Evolutionary conservation across 2,888 invertebrate genomes (phyloP).

Genomic region (Homarus gammarus): DNA sequence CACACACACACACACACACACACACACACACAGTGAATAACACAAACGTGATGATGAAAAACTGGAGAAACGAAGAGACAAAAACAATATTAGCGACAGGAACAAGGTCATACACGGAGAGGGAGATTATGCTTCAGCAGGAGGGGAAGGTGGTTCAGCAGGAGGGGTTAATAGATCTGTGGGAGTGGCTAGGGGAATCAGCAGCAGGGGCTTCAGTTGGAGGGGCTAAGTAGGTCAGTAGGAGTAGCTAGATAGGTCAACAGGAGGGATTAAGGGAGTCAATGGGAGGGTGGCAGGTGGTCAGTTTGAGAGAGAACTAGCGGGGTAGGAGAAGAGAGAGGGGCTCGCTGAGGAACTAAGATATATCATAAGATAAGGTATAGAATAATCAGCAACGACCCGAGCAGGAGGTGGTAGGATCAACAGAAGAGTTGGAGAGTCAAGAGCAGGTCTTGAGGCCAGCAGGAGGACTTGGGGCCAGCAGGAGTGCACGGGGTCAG

Average conservation of each 20-base stretch:
- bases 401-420: background rate
- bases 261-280: background rate
- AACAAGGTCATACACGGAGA: no score
- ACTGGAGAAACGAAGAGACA: no score
- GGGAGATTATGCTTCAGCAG: no score
- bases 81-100: no score
- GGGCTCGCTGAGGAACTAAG: no score
- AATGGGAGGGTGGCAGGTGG: background rate
- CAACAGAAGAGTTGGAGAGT: background rate
- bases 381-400: background rate
- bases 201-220: no score
- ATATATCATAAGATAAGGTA: background rate
- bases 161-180: background rate
- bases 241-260: background rate
- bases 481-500: background rate
- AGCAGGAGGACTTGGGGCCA: background rate
- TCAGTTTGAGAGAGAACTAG: background rate
- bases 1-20: no score
- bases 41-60: no score
- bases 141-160: constrained; percentile 1
- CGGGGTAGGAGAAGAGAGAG: no score
- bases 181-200: no score
- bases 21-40: no score
- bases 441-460: background rate
- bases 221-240: background rate